Evolutionary conservation across 2,888 invertebrate species (phyloP).

Genomic region (Cactoblastis cactorum): DNA sequence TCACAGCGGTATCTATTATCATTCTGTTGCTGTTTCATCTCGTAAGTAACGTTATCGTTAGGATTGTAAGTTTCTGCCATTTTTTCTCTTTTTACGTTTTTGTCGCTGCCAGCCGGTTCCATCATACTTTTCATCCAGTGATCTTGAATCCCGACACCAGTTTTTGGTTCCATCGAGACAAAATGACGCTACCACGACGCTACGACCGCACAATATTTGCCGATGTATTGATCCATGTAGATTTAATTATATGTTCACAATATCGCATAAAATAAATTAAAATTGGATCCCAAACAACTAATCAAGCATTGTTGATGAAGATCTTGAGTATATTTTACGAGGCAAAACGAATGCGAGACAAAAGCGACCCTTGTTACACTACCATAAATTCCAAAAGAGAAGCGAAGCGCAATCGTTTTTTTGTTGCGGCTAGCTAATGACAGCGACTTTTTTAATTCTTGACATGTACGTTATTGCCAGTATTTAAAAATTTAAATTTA

Average conservation of each 20-base stretch:
- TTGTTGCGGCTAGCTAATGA: constrained; percentile 61
- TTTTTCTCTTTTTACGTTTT: constrained; percentile 71
- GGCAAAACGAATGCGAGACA: constrained; percentile 62
- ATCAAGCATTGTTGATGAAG: constrained; percentile 67
- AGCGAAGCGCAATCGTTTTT: constrained; percentile 76
- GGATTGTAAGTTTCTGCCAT: constrained; percentile 66
- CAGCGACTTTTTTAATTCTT: constrained; percentile 62
- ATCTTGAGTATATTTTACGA: constrained; percentile 56
- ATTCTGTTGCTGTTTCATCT: constrained; percentile 52
- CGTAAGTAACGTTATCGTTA: constrained; percentile 52
- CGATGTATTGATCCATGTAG: constrained; percentile 65
- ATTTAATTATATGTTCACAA: constrained; percentile 33
- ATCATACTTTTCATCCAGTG: constrained; percentile 76
- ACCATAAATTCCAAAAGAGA: constrained; percentile 80
- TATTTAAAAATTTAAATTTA: constrained; percentile 20
- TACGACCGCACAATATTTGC: constrained; percentile 48
- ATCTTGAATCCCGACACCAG: constrained; percentile 62
- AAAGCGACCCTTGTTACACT: constrained; percentile 78
- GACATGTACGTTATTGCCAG: constrained; percentile 51
- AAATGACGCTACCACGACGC: constrained; percentile 29
- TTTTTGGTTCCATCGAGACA: constrained; percentile 65
- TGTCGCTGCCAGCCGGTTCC: constrained; percentile 68
- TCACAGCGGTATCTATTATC: constrained; percentile 61
- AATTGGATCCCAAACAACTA: constrained; percentile 38
- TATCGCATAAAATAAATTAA: constrained; percentile 35